Evolutionary conservation across 1,140 invertebrate species (phyloP), one percentile per base, ranked within the genome.

Genomic region (Triops cancriformis): DNA sequence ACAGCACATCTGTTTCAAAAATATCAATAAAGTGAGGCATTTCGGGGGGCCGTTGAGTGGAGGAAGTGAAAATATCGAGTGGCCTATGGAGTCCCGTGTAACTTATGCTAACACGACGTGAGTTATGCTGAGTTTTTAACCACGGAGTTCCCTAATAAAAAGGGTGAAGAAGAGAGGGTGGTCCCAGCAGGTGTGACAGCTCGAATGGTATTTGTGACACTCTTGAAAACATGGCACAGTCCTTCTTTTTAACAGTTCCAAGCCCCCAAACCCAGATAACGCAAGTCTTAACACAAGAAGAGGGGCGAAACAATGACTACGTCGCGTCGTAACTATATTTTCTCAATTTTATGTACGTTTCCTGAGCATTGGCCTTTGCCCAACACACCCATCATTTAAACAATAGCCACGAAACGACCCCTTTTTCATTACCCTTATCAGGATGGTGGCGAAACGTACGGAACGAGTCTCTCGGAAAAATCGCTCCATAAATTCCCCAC

Each of bases 141-240:
- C 51, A 64, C 51, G 18, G 51, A 64, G 18, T 64, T 64, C 51
- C 14, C 51, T 12, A 4, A 18, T 64, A 64, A 64, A 18, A n/a
- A 64, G 51, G 51, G 51, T 64, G 14, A 64, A 14, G 51, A 64
- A 64, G 51, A 64, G 51, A 45, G 51, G 51, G 51, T 64, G 51
- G 51, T 64, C 51, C 23, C 51, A 64, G 51, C 51, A 64, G 51
- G 51, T 64, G 51, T 64, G 51, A 64, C 51, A 64, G 51, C 51
- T 64, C 23, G 51, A 64, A 64, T 64, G 51, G 51, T 64, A n/a
- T 64, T 14, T 64, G 51, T 23, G 51, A 64, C 51, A 64, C 51
- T 64, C 51, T 18, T 64, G 31, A 64, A 64, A 64, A 64, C 51
- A 64, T 64, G 14, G 51, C 51, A 64, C 18, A 64, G 51, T 64